Conservation (phyloP, 1,140 invertebrate genomes). For the Drosophila punjabiensis region DNA sequence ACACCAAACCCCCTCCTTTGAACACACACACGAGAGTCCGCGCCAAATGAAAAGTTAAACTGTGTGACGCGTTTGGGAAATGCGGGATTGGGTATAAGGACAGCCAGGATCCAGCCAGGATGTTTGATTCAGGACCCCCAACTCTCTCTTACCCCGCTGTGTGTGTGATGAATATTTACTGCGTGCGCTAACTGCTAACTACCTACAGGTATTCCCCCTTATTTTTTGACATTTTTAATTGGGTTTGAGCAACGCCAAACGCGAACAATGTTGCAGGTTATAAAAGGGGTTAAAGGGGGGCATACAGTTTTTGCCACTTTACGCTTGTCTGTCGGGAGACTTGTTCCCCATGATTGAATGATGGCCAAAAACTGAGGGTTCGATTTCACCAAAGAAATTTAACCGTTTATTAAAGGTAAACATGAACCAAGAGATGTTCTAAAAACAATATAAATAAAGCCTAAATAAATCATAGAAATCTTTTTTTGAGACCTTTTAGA, state of each 20-base stretch:
- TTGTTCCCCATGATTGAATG: constrained; percentile 39
- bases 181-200: constrained; percentile 84
- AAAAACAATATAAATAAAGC: background rate
- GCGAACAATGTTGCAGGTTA: constrained; percentile 2
- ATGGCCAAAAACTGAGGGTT: constrained; percentile 11
- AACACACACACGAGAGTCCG: background rate
- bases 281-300: constrained; percentile 7
- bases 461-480: background rate
- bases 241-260: constrained; percentile 67
- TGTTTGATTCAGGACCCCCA: constrained; percentile 15
- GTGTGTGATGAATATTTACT: constrained; percentile 81
- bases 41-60: constrained; percentile 83
- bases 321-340: constrained; percentile 39
- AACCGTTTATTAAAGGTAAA: constrained; percentile 49
- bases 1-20: background rate
- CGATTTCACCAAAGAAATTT: constrained; percentile 34
- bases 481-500: background rate
- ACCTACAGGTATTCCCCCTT: constrained; percentile 77
- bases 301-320: constrained; percentile 59
- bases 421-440: too few species aligned
- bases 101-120: constrained; percentile 14
- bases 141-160: background rate
- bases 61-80: constrained; percentile 70
- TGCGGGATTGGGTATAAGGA: constrained; percentile 11
- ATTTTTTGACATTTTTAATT: constrained; percentile 84